A percentile compares a stretch with the other conserved stretches of the same genome.
phyloP scores from a whole-genome alignment of 2,888 invertebrate genomes.

The Heliconius ismenius region DNA sequence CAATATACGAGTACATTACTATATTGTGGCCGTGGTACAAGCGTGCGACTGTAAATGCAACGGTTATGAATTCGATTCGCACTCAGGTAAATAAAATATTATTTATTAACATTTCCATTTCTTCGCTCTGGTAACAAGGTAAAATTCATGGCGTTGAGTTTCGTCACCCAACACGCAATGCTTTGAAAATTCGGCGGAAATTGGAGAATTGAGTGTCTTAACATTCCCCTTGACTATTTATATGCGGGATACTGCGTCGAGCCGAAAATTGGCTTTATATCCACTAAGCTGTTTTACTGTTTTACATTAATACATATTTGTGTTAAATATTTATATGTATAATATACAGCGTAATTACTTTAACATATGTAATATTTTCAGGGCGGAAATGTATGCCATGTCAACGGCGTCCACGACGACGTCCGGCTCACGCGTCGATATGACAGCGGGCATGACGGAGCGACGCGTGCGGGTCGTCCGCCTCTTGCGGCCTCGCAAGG shows the following conservation, averaged over 20 bases:
- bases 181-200: too few relatives aligned
- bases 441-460: slow-evolving; percentile 54
- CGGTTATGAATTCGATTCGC: too few relatives aligned
- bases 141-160: too few relatives aligned
- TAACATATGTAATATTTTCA: slow-evolving; percentile 43
- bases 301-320: not conserved
- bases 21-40: too few relatives aligned
- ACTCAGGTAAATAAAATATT: too few relatives aligned
- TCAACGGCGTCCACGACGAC: slow-evolving; percentile 70
- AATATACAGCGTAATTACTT: not conserved
- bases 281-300: not conserved
- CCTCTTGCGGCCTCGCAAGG: slow-evolving; percentile 70
- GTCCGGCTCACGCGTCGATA: slow-evolving; percentile 58
- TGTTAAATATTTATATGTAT: not conserved
- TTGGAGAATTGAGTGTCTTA: too few relatives aligned
- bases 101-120: too few relatives aligned
- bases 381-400: slow-evolving; percentile 64
- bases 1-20: not conserved
- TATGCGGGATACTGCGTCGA: too few relatives aligned
- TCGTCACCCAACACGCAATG: too few relatives aligned
- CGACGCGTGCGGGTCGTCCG: slow-evolving; percentile 72
- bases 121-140: too few relatives aligned
- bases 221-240: too few relatives aligned
- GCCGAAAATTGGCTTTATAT: not conserved
- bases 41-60: too few relatives aligned